phyloP scores from a whole-genome alignment of 1,140 invertebrate species.

The Pseudomyrmex flavicornis region DNA sequence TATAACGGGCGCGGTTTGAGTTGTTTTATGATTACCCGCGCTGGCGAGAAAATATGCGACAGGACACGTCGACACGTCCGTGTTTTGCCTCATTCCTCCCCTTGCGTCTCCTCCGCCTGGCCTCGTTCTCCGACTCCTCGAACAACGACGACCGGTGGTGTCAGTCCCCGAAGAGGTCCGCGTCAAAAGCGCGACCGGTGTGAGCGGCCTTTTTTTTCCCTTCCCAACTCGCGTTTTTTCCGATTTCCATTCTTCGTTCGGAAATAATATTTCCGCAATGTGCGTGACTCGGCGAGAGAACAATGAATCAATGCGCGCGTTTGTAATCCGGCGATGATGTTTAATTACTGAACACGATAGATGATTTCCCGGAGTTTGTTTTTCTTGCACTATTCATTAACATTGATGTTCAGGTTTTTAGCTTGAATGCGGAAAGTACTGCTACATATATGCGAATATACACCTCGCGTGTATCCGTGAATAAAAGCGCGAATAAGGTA shows the following conservation, averaged over 20 bases:
- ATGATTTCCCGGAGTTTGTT: background rate
- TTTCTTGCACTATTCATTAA: constrained; percentile 59
- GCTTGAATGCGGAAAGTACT: constrained; percentile 33
- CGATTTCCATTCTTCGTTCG: constrained; percentile 7
- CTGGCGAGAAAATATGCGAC: constrained; percentile 65
- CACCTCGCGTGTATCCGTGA: constrained; percentile 65
- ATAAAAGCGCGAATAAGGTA: constrained; percentile 70
- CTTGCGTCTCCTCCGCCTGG: background rate
- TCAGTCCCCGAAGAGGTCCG: constrained; percentile 58
- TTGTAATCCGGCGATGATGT: constrained; percentile 7
- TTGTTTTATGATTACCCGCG: constrained; percentile 71
- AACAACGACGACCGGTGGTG: constrained; percentile 46
- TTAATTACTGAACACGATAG: constrained; percentile 34
- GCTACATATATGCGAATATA: constrained; percentile 9
- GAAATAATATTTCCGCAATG: background rate
- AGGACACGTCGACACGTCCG: constrained; percentile 51
- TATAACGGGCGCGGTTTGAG: constrained; percentile 70
- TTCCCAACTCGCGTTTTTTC: background rate
- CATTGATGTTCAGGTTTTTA: constrained; percentile 38
- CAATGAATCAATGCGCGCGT: background rate
- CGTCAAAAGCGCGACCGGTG: constrained; percentile 46
- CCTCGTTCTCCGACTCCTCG: constrained; percentile 30
- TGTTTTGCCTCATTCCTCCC: constrained; percentile 37
- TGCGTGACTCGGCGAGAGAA: background rate
- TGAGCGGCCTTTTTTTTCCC: constrained; percentile 10